phyloP scores from a whole-genome alignment of 1,140 invertebrate species.

The Propsilocerus akamusi region DNA sequence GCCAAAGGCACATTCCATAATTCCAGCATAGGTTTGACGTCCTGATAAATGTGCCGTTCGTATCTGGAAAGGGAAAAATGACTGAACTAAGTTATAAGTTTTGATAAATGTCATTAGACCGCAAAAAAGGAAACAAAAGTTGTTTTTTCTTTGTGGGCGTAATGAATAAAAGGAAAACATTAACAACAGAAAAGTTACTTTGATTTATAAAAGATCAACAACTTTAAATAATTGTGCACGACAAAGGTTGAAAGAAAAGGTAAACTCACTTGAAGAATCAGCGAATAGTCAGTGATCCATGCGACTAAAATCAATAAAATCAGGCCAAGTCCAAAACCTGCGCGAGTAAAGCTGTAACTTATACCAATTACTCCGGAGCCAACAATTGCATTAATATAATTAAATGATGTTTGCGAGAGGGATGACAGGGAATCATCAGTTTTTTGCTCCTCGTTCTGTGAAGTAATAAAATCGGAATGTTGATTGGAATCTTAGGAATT shows the following conservation, averaged over 20 bases:
- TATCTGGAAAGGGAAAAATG: conserved; percentile 13
- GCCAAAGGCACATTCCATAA: conserved; percentile 70
- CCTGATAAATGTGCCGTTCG: conserved; percentile 61
- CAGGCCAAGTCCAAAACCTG: conserved; percentile 62
- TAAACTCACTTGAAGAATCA: too few relatives aligned
- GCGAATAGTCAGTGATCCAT: conserved; percentile 64
- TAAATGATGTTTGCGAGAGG: conserved; percentile 68
- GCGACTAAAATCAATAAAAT: conserved; percentile 55
- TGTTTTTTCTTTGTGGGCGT: not conserved
- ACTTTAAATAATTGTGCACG: too few relatives aligned
- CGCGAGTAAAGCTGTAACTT: conserved; percentile 62
- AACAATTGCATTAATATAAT: conserved; percentile 87
- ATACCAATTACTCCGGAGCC: conserved; percentile 84
- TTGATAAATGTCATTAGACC: not conserved
- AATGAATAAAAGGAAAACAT: too few relatives aligned
- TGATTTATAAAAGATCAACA: too few relatives aligned
- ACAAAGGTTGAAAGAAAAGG: too few relatives aligned
- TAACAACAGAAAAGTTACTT: too few relatives aligned
- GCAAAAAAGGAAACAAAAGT: too few relatives aligned
- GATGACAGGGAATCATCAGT: conserved; percentile 20
- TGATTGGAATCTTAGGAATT: not conserved
- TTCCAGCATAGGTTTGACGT: conserved; percentile 65
- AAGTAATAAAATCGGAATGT: too few relatives aligned
- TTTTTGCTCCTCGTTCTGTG: conserved; percentile 10
- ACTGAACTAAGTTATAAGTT: not conserved